Conservation (phyloP, 2,888 invertebrate species). For the Koerneria pararmatus region DNA sequence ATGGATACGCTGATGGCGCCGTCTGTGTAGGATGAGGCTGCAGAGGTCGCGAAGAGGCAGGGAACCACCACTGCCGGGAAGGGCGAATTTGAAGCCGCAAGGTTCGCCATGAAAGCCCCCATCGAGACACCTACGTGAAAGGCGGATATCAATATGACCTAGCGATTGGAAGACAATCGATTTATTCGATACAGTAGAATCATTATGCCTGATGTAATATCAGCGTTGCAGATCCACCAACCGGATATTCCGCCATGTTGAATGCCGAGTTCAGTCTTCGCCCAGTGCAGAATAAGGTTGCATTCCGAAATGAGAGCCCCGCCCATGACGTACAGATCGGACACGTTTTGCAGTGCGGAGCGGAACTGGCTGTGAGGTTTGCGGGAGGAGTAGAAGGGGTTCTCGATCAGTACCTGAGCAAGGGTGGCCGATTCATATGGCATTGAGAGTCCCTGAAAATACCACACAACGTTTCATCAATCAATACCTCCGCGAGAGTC, state of each 20-base stretch:
- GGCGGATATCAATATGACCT: too few species aligned
- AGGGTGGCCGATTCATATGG: constrained; percentile 84
- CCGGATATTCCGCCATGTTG: constrained; percentile 88
- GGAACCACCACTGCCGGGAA: constrained; percentile 70
- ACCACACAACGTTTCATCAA: too few species aligned
- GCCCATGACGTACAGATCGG: constrained; percentile 98
- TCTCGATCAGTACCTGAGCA: constrained; percentile 88
- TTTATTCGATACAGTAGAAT: too few species aligned
- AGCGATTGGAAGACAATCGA: too few species aligned
- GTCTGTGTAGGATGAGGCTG: too few species aligned
- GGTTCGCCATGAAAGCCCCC: constrained; percentile 82
- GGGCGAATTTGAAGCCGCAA: constrained; percentile 92
- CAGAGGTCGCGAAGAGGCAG: constrained; percentile 66
- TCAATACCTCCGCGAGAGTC: too few species aligned
- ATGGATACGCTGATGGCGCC: constrained; percentile 25
- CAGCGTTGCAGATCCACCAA: too few species aligned
- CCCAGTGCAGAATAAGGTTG: constrained; percentile 83
- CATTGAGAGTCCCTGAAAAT: constrained; percentile 85
- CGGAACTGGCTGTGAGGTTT: constrained; percentile 4
- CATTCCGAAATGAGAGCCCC: constrained; percentile 90
- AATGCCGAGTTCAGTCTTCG: constrained; percentile 76
- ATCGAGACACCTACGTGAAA: constrained; percentile 43
- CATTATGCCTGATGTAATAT: too few species aligned
- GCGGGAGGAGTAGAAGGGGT: constrained; percentile 76
- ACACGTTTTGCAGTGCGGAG: constrained; percentile 73